Evolutionary conservation across 1,140 invertebrate species (phyloP).

Genomic region (Trichonephila clavata): DNA sequence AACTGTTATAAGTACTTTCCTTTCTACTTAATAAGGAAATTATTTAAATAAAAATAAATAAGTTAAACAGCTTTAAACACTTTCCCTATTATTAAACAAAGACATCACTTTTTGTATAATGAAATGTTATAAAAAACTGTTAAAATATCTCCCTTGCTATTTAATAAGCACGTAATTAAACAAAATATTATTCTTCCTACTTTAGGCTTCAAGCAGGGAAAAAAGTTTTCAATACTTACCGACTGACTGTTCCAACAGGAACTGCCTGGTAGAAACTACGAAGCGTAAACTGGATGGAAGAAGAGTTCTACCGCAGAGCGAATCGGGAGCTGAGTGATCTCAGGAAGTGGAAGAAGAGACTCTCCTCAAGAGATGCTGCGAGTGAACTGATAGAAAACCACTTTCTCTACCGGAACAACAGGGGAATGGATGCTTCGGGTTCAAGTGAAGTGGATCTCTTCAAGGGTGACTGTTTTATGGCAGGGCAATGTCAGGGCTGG

Average conservation of each 20-base stretch:
- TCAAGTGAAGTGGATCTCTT: constrained; percentile 28
- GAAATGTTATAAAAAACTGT: too few relatives aligned
- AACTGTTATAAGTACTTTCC: too few relatives aligned
- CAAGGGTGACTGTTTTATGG: constrained; percentile 50
- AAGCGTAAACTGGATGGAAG: background rate
- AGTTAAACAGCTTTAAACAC: too few relatives aligned
- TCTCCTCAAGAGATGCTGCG: background rate
- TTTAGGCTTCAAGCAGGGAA: too few relatives aligned
- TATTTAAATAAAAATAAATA: too few relatives aligned
- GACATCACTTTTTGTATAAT: too few relatives aligned
- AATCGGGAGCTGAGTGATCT: background rate
- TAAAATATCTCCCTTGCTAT: too few relatives aligned
- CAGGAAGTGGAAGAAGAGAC: constrained; percentile 13
- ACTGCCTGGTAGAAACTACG: background rate
- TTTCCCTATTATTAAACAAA: too few relatives aligned
- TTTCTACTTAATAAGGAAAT: too few relatives aligned
- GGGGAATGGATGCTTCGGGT: background rate
- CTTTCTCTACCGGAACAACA: constrained; percentile 29
- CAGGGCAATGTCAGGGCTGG: constrained; percentile 38
- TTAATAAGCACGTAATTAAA: too few relatives aligned
- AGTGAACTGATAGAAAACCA: background rate
- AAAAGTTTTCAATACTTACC: background rate
- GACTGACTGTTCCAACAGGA: background rate
- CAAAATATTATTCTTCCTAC: too few relatives aligned
- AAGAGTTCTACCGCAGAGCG: background rate